Conservation (phyloP, 1,140 invertebrate genomes). For the Pogonomyrmex californicus region DNA sequence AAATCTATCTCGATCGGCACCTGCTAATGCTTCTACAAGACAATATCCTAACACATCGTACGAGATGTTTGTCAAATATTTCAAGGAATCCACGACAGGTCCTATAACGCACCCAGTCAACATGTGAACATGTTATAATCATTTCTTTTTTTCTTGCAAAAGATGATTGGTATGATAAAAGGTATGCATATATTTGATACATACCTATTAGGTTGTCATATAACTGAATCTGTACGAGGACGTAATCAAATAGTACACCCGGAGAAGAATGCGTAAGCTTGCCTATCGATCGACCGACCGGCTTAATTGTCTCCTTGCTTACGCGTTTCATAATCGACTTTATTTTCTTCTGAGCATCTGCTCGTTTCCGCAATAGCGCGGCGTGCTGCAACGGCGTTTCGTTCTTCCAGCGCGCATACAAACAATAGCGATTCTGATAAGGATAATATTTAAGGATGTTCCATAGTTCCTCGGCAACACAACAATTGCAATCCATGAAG, state of each 20-base stretch:
- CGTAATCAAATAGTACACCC: slow-evolving; percentile 98
- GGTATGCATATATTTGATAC: background rate
- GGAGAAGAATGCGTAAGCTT: slow-evolving; percentile 99
- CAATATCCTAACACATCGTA: slow-evolving; percentile 99
- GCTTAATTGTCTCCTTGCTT: slow-evolving; percentile 99
- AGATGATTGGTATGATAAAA: background rate
- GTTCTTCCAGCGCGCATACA: slow-evolving; percentile 98
- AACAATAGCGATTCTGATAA: slow-evolving; percentile 96
- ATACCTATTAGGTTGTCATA: slow-evolving; percentile 97
- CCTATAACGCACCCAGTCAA: slow-evolving; percentile 82
- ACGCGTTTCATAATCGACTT: slow-evolving; percentile 99
- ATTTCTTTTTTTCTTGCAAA: background rate
- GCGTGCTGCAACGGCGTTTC: slow-evolving; percentile 94
- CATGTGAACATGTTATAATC: slow-evolving; percentile 26
- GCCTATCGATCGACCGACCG: slow-evolving; percentile 97
- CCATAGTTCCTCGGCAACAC: slow-evolving; percentile 98
- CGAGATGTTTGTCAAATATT: slow-evolving; percentile 98
- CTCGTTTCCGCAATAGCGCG: slow-evolving; percentile 93
- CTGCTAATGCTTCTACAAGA: slow-evolving; percentile 96
- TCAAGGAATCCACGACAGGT: slow-evolving; percentile 99
- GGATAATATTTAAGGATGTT: slow-evolving; percentile 96
- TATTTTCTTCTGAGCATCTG: slow-evolving; percentile 95
- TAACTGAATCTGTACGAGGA: slow-evolving; percentile 96
- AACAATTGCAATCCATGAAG: slow-evolving; percentile 97
- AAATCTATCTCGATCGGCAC: slow-evolving; percentile 91